These are phyloP conservation scores for Macrotis lagotis DNA, from an alignment of 2,113 vertebrate genomes.

Conservation along the genomic window DNA sequence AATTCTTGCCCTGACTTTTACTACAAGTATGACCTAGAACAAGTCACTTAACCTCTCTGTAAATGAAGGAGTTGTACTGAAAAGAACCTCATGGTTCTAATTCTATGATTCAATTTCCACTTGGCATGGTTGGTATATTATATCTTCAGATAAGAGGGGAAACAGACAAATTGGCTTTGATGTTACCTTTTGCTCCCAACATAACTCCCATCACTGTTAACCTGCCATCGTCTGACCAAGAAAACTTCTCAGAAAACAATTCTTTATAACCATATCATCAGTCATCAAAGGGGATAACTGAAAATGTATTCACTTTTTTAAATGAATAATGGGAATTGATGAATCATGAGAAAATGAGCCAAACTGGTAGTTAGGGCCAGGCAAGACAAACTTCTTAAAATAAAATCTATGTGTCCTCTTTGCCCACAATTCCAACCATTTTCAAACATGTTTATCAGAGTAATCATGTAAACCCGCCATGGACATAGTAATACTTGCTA, in stretches of 20 bases:
- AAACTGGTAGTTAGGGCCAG: neutral
- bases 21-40: neutral
- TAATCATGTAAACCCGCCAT: neutral
- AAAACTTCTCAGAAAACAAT: constrained; percentile 38
- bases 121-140: neutral
- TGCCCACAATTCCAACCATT: constrained; percentile 46
- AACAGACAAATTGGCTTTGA: constrained; percentile 4
- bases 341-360: neutral
- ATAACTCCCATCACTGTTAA: neutral
- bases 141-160: neutral
- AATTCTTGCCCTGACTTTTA: neutral
- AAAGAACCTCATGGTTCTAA: neutral
- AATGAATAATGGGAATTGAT: neutral
- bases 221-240: constrained; percentile 3
- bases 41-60: neutral
- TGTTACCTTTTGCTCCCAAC: constrained; percentile 17
- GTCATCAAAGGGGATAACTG: neutral
- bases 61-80: neutral
- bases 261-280: neutral
- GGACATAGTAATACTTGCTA: neutral
- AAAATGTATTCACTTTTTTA: neutral
- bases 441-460: constrained; percentile 8
- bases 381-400: neutral
- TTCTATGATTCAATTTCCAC: neutral
- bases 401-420: neutral